Evolutionary conservation across 2,113 vertebrate genomes (phyloP).

Genomic region (Sturnus vulgaris): DNA sequence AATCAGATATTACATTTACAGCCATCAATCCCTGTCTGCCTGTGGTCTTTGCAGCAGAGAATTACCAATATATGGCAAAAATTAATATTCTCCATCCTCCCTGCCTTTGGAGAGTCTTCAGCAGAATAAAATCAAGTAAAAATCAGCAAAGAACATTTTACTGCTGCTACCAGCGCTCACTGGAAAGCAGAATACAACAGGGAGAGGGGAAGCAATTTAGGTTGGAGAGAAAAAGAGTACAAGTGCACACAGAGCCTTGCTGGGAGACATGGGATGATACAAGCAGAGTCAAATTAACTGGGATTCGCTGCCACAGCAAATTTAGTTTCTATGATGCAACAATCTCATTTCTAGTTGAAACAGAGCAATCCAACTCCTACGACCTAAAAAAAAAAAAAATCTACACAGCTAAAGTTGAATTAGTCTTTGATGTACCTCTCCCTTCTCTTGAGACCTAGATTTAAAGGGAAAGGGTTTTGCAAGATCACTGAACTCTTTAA

Average conservation of each 20-base stretch:
- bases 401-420: slow-evolving; percentile 28
- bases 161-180: not conserved
- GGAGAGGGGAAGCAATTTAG: not conserved
- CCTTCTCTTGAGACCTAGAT: slow-evolving; percentile 53
- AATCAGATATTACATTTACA: not conserved
- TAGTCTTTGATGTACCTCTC: slow-evolving; percentile 70
- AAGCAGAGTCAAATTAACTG: slow-evolving; percentile 57
- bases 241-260: slow-evolving; percentile 9
- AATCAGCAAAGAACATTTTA: not conserved
- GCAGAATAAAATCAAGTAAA: not conserved
- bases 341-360: slow-evolving; percentile 64
- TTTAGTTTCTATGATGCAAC: slow-evolving; percentile 64
- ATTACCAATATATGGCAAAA: not conserved
- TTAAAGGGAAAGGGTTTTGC: slow-evolving; percentile 61
- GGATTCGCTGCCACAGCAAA: slow-evolving; percentile 56
- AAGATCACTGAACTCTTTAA: slow-evolving; percentile 53
- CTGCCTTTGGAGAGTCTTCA: not conserved
- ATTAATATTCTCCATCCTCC: not conserved
- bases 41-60: not conserved
- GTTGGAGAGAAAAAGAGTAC: not conserved
- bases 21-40: not conserved
- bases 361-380: slow-evolving; percentile 64
- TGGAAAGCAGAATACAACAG: not conserved
- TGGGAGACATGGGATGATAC: slow-evolving; percentile 52
- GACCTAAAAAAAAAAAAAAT: slow-evolving; percentile 16